Evolutionary conservation across 2,113 vertebrate species (phyloP).

Genomic region (Lagenorhynchus albirostris): DNA sequence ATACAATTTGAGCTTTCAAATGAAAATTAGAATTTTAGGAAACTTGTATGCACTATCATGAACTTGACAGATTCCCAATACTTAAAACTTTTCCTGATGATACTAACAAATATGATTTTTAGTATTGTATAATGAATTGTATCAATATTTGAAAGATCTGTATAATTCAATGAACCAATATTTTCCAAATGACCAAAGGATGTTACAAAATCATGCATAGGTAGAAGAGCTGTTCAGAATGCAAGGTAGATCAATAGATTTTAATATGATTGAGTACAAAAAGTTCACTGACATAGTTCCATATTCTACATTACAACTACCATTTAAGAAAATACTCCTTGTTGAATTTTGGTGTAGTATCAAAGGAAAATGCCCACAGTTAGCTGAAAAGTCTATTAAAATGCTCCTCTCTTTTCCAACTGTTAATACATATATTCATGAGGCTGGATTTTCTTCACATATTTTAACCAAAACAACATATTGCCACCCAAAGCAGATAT

Average conservation of each 20-base stretch:
- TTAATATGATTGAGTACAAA: neutral
- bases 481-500: neutral
- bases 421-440: neutral
- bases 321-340: slow-evolving; percentile 8
- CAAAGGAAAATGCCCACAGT: slow-evolving; percentile 19
- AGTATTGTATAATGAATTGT: neutral
- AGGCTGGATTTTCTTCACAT: slow-evolving; percentile 20
- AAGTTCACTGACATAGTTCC: neutral
- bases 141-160: neutral
- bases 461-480: slow-evolving; percentile 45
- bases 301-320: neutral
- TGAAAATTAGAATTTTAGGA: slow-evolving; percentile 15
- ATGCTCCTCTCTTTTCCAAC: slow-evolving; percentile 11
- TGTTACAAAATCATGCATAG: neutral
- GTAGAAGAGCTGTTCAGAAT: neutral
- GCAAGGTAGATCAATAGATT: neutral
- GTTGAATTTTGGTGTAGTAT: neutral
- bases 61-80: neutral
- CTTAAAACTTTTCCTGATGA: neutral
- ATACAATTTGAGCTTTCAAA: slow-evolving; percentile 7
- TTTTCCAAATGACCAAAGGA: neutral
- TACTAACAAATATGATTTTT: neutral
- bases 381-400: slow-evolving; percentile 41
- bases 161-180: neutral
- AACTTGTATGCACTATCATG: neutral